Conservation (phyloP, 1,140 invertebrate species). For the Brachionus koreanus region DNA sequence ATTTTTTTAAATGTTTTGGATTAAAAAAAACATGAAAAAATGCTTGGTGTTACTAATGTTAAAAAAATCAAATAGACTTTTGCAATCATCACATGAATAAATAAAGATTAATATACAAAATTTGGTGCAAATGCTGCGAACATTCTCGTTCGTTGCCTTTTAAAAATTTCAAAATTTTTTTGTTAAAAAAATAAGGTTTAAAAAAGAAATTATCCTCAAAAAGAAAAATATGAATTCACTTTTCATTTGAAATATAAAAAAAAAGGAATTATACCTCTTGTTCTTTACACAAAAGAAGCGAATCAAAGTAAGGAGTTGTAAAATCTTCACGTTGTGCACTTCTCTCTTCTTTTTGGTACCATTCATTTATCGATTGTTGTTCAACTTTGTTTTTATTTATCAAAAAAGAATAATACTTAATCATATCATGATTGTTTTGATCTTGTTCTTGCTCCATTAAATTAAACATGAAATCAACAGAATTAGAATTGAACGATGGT, state of each 20-base stretch:
- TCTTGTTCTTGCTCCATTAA: neutral
- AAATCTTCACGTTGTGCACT: conserved; percentile 42
- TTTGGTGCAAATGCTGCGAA: too few relatives aligned
- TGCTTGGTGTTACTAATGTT: too few relatives aligned
- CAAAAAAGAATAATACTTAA: conserved; percentile 29
- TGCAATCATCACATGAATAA: too few relatives aligned
- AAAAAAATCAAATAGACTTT: too few relatives aligned
- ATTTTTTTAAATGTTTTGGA: too few relatives aligned
- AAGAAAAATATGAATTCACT: neutral
- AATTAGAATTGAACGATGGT: neutral
- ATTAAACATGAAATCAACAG: neutral
- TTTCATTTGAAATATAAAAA: neutral
- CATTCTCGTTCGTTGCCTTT: too few relatives aligned
- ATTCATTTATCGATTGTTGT: conserved; percentile 33
- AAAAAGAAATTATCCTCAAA: too few relatives aligned
- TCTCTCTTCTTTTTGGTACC: conserved; percentile 41
- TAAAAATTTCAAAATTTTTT: too few relatives aligned
- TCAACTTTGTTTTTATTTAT: neutral
- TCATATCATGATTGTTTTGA: neutral
- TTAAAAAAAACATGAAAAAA: too few relatives aligned
- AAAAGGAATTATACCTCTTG: conserved; percentile 10
- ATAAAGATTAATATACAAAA: too few relatives aligned
- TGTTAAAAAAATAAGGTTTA: too few relatives aligned
- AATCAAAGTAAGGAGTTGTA: conserved; percentile 43
- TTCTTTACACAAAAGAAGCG: conserved; percentile 22